These are phyloP conservation scores for Ianthella basta DNA, from an alignment of 37 sponge, comb jelly and placozoan genomes.

Conservation along the genomic window DNA sequence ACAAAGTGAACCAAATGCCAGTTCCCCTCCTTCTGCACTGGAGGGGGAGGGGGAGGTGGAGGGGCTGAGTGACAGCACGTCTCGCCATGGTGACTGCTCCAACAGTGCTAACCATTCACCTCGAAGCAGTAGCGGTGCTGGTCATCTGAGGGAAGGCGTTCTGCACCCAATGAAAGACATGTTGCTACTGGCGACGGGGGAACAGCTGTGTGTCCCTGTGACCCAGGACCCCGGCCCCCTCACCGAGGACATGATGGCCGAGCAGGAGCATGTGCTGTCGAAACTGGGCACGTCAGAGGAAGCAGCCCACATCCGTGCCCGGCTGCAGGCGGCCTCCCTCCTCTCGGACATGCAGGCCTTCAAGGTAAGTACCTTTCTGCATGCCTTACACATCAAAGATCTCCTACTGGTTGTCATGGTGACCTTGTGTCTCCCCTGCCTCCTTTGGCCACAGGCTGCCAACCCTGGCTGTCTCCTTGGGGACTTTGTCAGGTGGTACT, in stretches of 20 bases:
- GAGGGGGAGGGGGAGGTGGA: not conserved
- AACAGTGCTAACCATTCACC: not conserved
- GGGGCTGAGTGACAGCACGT: not conserved
- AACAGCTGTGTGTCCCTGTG: constrained; percentile 77
- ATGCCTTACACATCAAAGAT: not conserved
- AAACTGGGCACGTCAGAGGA: constrained; percentile 90
- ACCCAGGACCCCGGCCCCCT: constrained; percentile 90
- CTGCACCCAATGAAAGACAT: constrained; percentile 64
- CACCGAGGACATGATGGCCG: constrained; percentile 93
- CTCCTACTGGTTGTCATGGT: too few relatives aligned
- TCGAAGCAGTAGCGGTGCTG: not conserved
- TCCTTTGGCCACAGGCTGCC: constrained; percentile 77
- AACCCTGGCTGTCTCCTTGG: constrained; percentile 95
- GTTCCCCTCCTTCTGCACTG: not conserved
- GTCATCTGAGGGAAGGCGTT: constrained; percentile 36
- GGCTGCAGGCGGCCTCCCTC: constrained; percentile 94
- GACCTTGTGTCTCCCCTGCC: not conserved
- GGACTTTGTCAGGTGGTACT: constrained; percentile 99
- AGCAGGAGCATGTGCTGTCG: constrained; percentile 82
- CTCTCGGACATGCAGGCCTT: constrained; percentile 99
- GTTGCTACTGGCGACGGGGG: constrained; percentile 71
- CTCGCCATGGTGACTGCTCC: not conserved
- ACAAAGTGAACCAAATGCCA: not conserved
- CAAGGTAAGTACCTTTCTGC: constrained; percentile 65
- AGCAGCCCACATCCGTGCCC: constrained; percentile 82